phyloP scores from a whole-genome alignment of 2,888 invertebrate species.

The Scaptomyza tumidula region DNA sequence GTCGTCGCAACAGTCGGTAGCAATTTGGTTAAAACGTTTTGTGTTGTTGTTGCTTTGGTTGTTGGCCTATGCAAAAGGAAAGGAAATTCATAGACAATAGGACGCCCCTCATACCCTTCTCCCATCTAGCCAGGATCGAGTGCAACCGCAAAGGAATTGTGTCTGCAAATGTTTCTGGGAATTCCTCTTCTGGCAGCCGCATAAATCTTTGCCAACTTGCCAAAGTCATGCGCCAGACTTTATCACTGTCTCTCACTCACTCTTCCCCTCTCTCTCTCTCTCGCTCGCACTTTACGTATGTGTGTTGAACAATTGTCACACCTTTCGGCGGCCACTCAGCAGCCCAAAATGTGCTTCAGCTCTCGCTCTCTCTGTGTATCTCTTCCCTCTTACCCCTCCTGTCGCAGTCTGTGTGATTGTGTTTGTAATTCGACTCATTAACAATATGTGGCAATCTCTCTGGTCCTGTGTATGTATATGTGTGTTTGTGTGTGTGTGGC shows the following conservation, averaged over 20 bases:
- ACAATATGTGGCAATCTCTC: conserved; percentile 68
- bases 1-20: conserved; percentile 56
- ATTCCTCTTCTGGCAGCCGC: conserved; percentile 60
- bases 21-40: conserved; percentile 73
- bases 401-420: conserved; percentile 15
- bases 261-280: conserved; percentile 1
- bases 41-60: conserved; percentile 1
- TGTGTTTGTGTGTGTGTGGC: conserved; percentile 47
- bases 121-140: conserved; percentile 24
- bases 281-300: conserved; percentile 7
- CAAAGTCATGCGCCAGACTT: conserved; percentile 58
- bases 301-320: conserved; percentile 76
- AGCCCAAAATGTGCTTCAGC: conserved; percentile 27
- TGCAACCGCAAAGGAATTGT: conserved; percentile 70
- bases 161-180: conserved; percentile 66
- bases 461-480: conserved; percentile 7
- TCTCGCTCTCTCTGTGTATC: conserved; percentile 12
- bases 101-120: neutral
- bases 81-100: conserved; percentile 35
- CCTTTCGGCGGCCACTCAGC: conserved; percentile 80
- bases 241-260: conserved; percentile 1
- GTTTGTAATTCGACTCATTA: conserved; percentile 82
- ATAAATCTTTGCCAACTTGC: conserved; percentile 76
- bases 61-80: conserved; percentile 66
- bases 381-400: neutral